Evolutionary conservation across 2,113 vertebrate genomes (phyloP).

Genomic region (Marmota monax): DNA sequence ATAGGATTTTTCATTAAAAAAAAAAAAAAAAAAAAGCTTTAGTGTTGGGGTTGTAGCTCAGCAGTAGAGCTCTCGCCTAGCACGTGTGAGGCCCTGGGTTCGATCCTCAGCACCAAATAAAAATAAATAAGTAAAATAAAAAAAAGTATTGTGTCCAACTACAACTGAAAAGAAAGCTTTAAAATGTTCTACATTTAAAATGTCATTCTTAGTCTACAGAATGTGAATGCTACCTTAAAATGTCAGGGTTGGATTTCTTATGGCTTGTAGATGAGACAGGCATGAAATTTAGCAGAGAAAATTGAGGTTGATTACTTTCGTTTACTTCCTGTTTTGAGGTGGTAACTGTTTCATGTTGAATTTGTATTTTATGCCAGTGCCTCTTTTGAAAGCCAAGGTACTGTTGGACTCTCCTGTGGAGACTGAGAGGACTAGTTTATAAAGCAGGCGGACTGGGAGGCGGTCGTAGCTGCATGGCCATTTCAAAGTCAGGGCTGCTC

Average conservation of each 20-base stretch:
- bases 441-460: background rate
- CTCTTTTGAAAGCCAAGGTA: background rate
- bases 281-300: background rate
- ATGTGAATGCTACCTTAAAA: background rate
- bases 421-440: background rate
- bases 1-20: background rate
- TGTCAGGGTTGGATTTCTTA: constrained; percentile 24
- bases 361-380: background rate
- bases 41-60: too few species aligned
- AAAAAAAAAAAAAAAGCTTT: background rate
- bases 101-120: too few species aligned
- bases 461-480: accelerated
- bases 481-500: background rate
- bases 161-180: background rate
- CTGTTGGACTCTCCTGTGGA: background rate
- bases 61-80: too few species aligned
- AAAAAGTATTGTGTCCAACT: too few species aligned
- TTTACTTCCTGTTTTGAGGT: background rate
- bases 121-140: too few species aligned
- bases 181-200: background rate
- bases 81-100: too few species aligned
- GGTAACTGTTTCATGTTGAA: background rate
- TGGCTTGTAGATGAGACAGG: background rate
- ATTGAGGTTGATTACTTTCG: background rate
- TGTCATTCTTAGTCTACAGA: background rate